Base-by-base conservation (phyloP, 1,140 invertebrate genomes). In the Holotrichia oblita region DNA sequence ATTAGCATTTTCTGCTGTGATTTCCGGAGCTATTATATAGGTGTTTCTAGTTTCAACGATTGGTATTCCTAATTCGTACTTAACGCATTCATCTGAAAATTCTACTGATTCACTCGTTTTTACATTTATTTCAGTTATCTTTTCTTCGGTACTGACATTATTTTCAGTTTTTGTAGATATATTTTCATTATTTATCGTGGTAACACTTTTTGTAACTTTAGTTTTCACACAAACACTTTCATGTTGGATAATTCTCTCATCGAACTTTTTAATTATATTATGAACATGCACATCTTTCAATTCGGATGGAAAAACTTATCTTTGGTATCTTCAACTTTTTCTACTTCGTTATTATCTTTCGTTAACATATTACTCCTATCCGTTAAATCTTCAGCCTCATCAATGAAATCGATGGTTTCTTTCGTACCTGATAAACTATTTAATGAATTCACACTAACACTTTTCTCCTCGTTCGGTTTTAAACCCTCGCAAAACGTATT, bases 251-350 rank as follows among this genome's bases (percentile, higher is more conserved):
- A 76, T 55, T 73, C 76, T 69, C 69, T 84, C 82, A 75, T 85
- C 85, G 76, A 86, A 86, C 74, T 86, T 87, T 73, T 83, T 86
- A 24, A 86, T 86, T 55, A 86, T 86, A 78, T 83, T 85, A 79
- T 86, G 84, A 20, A 86, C 82, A 22, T 85, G 84, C 6, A 86
- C 83, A 48, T 86, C 83, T 48, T 82, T 82, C 14, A 86, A 80
- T 87, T 83, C 78, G 74, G 7, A 41, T 27, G 40, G 40, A 40
- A 73, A 2, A 73, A 73, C 3, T 73, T 42, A 4, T 73, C 72
- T 41, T 73, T 41, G n/a, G 4, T 22, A 48, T 17, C 74, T 76
- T 55, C 22, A 40, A 41, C 2, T 42, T n/a, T 34, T 41, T 3
- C 55, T 12, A 9, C 55, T 76, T 80, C 77, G 9, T 76, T n/a